phyloP scores from a whole-genome alignment of 2,888 invertebrate species.

The Philaethria dido region DNA sequence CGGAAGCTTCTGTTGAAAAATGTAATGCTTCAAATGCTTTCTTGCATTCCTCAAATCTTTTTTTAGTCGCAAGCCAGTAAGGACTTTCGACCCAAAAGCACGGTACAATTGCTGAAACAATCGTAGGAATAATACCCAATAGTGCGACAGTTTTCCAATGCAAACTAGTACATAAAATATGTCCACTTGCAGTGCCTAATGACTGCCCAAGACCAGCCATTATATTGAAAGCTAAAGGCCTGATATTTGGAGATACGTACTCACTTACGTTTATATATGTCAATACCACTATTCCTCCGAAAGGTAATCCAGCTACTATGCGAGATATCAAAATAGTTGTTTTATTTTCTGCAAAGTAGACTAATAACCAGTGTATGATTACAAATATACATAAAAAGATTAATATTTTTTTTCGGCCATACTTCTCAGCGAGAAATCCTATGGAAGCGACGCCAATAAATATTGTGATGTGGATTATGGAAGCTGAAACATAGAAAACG shows the following conservation, averaged over 20 bases:
- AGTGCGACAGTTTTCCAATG: constrained; percentile 46
- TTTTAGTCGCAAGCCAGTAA: constrained; percentile 46
- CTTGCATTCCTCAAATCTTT: constrained; percentile 41
- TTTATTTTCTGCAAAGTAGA: constrained; percentile 38
- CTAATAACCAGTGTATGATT: constrained; percentile 39
- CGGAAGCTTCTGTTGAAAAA: constrained; percentile 33
- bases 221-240: constrained; percentile 36
- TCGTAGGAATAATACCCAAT: constrained; percentile 42
- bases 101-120: constrained; percentile 39
- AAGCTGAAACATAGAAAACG: constrained; percentile 36
- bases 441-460: constrained; percentile 26
- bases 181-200: constrained; percentile 41
- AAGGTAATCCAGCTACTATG: constrained; percentile 43
- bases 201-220: constrained; percentile 38
- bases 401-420: constrained; percentile 39
- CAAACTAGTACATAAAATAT: constrained; percentile 42
- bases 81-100: constrained; percentile 47
- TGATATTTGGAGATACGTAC: constrained; percentile 36
- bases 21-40: constrained; percentile 45
- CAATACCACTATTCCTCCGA: constrained; percentile 40
- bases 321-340: constrained; percentile 37
- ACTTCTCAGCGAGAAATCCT: constrained; percentile 36
- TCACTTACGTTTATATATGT: constrained; percentile 32
- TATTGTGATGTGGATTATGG: constrained; percentile 37
- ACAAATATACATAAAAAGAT: constrained; percentile 37